Evolutionary conservation across 30 jellyfish, hydroid and myxozoan genomes (phyloP).

Genomic region (Sanderia malayensis): DNA sequence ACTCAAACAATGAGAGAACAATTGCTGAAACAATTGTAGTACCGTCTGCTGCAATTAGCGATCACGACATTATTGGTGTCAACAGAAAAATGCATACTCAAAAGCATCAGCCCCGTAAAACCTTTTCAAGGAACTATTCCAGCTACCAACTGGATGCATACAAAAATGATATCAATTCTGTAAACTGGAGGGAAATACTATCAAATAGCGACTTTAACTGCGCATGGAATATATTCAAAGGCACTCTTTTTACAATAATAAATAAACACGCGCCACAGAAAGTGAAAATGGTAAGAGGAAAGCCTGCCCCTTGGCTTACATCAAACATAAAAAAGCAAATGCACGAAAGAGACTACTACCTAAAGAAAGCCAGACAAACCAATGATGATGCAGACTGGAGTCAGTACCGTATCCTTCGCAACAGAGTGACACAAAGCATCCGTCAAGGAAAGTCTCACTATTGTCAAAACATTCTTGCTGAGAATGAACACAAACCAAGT

Average conservation of each 20-base stretch:
- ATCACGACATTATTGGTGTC: constrained; percentile 12
- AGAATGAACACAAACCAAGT: constrained; percentile 2
- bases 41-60: constrained; percentile 5
- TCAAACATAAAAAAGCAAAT: constrained; percentile 2
- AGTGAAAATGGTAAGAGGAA: constrained; percentile 18
- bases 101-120: constrained; percentile 13
- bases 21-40: constrained; percentile 2
- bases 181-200: constrained; percentile 6
- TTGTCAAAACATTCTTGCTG: constrained; percentile 2
- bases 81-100: constrained; percentile 18
- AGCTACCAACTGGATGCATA: constrained; percentile 2
- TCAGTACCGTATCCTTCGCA: neutral
- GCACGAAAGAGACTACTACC: constrained; percentile 18
- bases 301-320: constrained; percentile 22
- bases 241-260: neutral
- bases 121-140: constrained; percentile 3
- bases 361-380: constrained; percentile 12
- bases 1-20: constrained; percentile 6
- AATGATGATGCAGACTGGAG: constrained; percentile 7
- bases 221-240: constrained; percentile 12
- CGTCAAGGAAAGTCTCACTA: constrained; percentile 7
- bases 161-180: neutral
- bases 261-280: constrained; percentile 20
- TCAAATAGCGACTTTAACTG: constrained; percentile 10
- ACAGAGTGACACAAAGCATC: constrained; percentile 21